Evolutionary conservation across 2,797 vertebrate genomes (phyloP).

Genomic region (Lepilemur ruficaudatus): DNA sequence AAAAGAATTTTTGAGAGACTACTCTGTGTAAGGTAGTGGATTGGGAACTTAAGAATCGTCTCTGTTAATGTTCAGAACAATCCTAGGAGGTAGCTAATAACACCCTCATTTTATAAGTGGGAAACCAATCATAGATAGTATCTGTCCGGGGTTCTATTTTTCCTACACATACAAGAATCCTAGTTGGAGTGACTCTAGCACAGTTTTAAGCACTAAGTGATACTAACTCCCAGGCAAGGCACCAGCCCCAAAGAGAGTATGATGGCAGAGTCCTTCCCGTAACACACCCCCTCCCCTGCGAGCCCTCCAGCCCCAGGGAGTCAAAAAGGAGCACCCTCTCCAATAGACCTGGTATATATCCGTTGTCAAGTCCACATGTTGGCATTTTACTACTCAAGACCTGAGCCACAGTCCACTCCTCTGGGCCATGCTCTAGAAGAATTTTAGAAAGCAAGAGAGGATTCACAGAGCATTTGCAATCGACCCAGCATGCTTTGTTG

Average conservation of each 20-base stretch:
- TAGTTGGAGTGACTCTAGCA: not conserved
- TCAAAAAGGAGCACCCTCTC: not conserved
- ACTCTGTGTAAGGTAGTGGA: not conserved
- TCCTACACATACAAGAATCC: not conserved
- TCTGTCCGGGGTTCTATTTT: not conserved
- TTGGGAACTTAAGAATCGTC: not conserved
- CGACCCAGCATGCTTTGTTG: not conserved
- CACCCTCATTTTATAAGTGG: not conserved
- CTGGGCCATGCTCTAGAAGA: not conserved
- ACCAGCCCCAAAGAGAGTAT: not conserved
- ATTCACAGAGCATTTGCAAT: not conserved
- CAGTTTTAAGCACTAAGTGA: not conserved
- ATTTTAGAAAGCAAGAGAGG: not conserved
- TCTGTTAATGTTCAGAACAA: not conserved
- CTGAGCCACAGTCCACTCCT: not conserved
- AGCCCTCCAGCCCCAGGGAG: not conserved
- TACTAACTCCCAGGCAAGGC: not conserved
- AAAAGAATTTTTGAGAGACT: not conserved
- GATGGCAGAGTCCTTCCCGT: not conserved
- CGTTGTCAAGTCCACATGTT: not conserved
- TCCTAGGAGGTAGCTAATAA: not conserved
- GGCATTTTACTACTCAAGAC: not conserved
- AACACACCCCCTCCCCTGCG: not conserved
- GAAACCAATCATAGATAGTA: not conserved
- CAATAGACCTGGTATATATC: not conserved